Conservation (phyloP, 2,797 vertebrate genomes). For the Apodemus agrarius region DNA sequence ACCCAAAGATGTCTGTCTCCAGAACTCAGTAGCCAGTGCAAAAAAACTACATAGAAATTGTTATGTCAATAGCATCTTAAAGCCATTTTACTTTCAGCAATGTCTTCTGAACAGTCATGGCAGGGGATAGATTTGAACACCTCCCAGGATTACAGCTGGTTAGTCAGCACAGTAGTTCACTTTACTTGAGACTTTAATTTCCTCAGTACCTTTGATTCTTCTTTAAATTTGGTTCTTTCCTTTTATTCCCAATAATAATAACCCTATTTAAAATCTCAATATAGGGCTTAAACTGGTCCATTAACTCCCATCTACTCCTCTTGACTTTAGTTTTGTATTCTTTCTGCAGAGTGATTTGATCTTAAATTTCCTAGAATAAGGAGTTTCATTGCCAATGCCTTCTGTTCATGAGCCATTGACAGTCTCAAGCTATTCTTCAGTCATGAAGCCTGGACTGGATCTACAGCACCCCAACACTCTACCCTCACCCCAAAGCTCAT, state of each 20-base stretch:
- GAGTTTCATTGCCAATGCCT: not conserved
- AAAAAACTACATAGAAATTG: conserved; percentile 18
- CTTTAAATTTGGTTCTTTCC: conserved; percentile 13
- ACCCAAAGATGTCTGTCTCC: not conserved
- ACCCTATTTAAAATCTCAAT: not conserved
- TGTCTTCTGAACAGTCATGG: not conserved
- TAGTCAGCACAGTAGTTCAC: not conserved
- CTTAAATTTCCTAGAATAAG: conserved; percentile 1
- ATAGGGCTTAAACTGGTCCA: not conserved
- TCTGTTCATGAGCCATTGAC: not conserved
- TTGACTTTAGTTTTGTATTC: not conserved
- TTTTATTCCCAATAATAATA: conserved; percentile 41
- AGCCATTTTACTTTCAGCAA: conserved; percentile 49
- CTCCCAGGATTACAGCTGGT: not conserved
- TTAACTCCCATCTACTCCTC: not conserved
- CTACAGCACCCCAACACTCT: not conserved
- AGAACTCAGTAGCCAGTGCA: conserved; percentile 24
- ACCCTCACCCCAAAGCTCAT: not conserved
- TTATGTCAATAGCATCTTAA: not conserved
- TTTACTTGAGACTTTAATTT: conserved; percentile 13
- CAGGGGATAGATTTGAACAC: not conserved
- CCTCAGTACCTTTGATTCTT: not conserved
- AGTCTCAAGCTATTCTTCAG: not conserved
- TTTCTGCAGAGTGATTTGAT: not conserved
- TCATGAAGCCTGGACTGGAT: not conserved